Conservation (phyloP, 1,140 invertebrate genomes). For the Aphis gossypii region DNA sequence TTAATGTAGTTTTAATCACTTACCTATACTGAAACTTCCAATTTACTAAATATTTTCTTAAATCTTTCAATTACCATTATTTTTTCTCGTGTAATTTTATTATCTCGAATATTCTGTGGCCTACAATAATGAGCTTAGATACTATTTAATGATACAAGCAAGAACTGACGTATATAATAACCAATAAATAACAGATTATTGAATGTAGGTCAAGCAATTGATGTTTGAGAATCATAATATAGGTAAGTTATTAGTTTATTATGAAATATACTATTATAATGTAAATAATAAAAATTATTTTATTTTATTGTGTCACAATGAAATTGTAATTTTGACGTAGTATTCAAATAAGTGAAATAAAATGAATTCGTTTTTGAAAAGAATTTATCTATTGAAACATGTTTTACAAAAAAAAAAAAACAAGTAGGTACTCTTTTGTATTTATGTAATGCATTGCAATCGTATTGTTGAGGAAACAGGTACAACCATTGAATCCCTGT, state of each 20-base stretch:
- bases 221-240: not conserved
- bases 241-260: not conserved
- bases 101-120: not conserved
- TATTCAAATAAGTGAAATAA: not conserved
- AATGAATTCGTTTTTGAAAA: not conserved
- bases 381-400: not conserved
- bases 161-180: not conserved
- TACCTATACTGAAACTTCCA: too few species aligned
- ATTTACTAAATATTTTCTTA: too few species aligned
- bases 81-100: not conserved
- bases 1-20: too few species aligned
- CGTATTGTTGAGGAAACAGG: not conserved
- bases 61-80: not conserved
- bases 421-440: not conserved
- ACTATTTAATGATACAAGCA: not conserved
- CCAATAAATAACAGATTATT: not conserved
- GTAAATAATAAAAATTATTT: not conserved
- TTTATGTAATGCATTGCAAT: not conserved
- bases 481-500: not conserved
- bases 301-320: not conserved
- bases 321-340: not conserved
- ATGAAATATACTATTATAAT: not conserved
- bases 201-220: not conserved
- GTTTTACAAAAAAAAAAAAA: not conserved
- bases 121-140: not conserved